Conservation (phyloP, 2,888 invertebrate genomes). For the Eugnorisma glareosa region DNA sequence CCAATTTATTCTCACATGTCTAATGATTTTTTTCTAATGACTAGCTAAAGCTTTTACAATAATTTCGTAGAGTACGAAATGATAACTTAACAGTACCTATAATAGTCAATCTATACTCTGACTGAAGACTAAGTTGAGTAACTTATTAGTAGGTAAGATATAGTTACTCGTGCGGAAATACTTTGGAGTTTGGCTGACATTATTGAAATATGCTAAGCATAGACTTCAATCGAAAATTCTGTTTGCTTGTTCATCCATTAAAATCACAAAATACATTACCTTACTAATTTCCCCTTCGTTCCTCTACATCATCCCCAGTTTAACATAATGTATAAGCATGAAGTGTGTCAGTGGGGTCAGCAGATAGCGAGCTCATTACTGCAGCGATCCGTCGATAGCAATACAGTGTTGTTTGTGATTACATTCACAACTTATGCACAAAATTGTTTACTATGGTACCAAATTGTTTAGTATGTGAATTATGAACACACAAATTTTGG, state of each 20-base stretch:
- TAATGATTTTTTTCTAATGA: neutral
- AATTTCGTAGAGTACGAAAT: neutral
- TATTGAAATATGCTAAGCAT: neutral
- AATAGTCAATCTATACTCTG: too few relatives aligned
- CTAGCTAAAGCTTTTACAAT: neutral
- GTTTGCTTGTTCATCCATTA: neutral
- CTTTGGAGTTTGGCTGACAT: neutral
- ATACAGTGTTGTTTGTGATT: conserved; percentile 55
- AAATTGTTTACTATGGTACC: conserved; percentile 42
- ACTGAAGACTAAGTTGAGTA: neutral
- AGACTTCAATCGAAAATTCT: neutral
- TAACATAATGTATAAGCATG: conserved; percentile 70
- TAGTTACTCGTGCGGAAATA: conserved; percentile 6
- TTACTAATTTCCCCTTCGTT: conserved; percentile 24
- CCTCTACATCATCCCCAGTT: conserved; percentile 50
- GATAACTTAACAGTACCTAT: conserved; percentile 1
- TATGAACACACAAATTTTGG: conserved; percentile 39
- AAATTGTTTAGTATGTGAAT: conserved; percentile 50
- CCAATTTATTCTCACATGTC: neutral
- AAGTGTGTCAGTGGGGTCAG: conserved; percentile 61
- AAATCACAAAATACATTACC: neutral
- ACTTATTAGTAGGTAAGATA: neutral
- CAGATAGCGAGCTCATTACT: conserved; percentile 63
- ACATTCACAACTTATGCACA: conserved; percentile 48
- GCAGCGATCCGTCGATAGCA: conserved; percentile 46